Percentiles rank a stretch among this genome's conserved stretches.
Conservation (phyloP, 2,113 vertebrate species). For the Nibea coibor region DNA sequence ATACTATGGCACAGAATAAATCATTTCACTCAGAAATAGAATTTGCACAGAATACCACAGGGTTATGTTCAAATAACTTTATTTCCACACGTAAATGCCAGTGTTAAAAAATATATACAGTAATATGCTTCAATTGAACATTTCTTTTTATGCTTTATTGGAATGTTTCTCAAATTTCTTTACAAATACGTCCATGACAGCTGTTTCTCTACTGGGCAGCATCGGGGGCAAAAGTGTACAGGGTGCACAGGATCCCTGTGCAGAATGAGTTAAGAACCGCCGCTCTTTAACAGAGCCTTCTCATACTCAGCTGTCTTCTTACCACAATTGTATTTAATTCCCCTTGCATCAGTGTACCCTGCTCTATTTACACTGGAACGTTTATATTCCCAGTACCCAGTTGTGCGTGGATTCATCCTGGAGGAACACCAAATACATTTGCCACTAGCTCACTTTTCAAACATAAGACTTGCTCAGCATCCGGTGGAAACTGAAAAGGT, state of each 20-base stretch:
- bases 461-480: conserved; percentile 24
- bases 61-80: conserved; percentile 53
- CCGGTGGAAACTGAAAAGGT: conserved; percentile 14
- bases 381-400: conserved; percentile 22
- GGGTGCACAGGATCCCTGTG: background rate
- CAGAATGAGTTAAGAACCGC: background rate
- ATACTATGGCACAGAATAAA: background rate
- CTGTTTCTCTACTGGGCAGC: conserved; percentile 17
- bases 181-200: conserved; percentile 26
- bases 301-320: conserved; percentile 17
- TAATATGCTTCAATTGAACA: conserved; percentile 22
- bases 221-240: conserved; percentile 5
- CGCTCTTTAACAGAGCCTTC: background rate
- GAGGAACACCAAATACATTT: conserved; percentile 16
- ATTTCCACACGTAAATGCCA: conserved; percentile 53
- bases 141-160: conserved; percentile 50
- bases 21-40: background rate
- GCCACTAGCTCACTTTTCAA: conserved; percentile 7
- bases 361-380: conserved; percentile 25
- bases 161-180: conserved; percentile 68
- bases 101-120: conserved; percentile 35
- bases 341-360: conserved; percentile 1
- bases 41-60: background rate
- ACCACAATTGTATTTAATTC: conserved; percentile 1
- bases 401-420: conserved; percentile 8